phyloP scores from a whole-genome alignment of 2,797 vertebrate species.

The Psittacula derbiana region DNA sequence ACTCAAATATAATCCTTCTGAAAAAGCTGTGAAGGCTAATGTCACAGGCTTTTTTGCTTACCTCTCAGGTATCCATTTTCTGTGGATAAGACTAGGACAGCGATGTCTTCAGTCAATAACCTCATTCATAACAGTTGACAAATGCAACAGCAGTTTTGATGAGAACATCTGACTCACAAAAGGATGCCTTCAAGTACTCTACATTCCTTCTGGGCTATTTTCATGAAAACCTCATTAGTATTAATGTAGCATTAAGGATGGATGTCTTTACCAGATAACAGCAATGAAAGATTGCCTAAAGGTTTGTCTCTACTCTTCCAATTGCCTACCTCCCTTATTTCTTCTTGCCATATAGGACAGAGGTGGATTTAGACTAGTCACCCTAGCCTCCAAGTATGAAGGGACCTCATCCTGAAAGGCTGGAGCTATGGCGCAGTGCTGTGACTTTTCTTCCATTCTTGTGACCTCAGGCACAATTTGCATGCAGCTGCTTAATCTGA shows the following conservation, averaged over 20 bases:
- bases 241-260: conserved; percentile 17
- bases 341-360: neutral
- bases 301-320: neutral
- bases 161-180: conserved; percentile 6
- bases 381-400: neutral
- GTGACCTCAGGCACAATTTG: neutral
- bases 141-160: neutral
- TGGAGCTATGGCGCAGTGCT: fast-evolving
- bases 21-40: neutral
- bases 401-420: neutral
- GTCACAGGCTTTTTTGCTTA: neutral
- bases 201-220: neutral
- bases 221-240: neutral
- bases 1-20: neutral
- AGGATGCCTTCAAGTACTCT: neutral
- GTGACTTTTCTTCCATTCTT: neutral
- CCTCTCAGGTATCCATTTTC: neutral
- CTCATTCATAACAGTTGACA: neutral
- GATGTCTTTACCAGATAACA: neutral
- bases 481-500: neutral
- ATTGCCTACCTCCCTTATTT: neutral
- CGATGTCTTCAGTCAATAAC: neutral
- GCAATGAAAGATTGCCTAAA: neutral
- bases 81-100: neutral
- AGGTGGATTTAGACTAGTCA: neutral